These are phyloP conservation scores for Schrankia costaestrigalis DNA, from an alignment of 2,888 invertebrate genomes.

Conservation along the genomic window DNA sequence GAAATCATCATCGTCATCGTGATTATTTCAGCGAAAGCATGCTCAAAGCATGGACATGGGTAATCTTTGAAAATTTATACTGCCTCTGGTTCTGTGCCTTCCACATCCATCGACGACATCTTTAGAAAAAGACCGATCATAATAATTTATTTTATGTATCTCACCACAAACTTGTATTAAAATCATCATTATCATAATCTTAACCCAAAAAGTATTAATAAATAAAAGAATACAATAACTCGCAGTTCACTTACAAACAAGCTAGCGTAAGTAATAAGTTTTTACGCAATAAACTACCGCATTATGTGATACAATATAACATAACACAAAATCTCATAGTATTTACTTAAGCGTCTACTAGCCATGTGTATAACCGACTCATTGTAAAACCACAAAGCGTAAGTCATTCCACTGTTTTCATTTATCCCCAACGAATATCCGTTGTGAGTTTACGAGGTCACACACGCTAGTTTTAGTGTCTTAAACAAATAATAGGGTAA, in stretches of 20 bases:
- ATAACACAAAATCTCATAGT: slow-evolving; percentile 11
- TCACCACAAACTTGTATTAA: too few species aligned
- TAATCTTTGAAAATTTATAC: too few species aligned
- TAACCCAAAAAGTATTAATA: not conserved
- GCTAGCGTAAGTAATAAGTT: slow-evolving; percentile 4
- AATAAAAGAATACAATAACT: not conserved
- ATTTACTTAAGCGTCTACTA: slow-evolving; percentile 16
- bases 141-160: too few species aligned
- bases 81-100: too few species aligned
- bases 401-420: slow-evolving; percentile 36
- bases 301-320: slow-evolving; percentile 14
- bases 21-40: too few species aligned
- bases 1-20: too few species aligned
- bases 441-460: slow-evolving; percentile 41
- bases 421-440: slow-evolving; percentile 32
- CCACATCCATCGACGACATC: too few species aligned
- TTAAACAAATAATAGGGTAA: slow-evolving; percentile 42
- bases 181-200: too few species aligned
- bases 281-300: slow-evolving; percentile 11
- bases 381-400: slow-evolving; percentile 28
- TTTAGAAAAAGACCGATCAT: too few species aligned
- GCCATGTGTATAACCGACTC: slow-evolving; percentile 16
- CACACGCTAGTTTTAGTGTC: slow-evolving; percentile 40
- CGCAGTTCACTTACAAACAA: slow-evolving; percentile 5
- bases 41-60: too few species aligned